Evolutionary conservation across 2,113 vertebrate genomes (phyloP).

Genomic region (Cyprinodon tularosa): DNA sequence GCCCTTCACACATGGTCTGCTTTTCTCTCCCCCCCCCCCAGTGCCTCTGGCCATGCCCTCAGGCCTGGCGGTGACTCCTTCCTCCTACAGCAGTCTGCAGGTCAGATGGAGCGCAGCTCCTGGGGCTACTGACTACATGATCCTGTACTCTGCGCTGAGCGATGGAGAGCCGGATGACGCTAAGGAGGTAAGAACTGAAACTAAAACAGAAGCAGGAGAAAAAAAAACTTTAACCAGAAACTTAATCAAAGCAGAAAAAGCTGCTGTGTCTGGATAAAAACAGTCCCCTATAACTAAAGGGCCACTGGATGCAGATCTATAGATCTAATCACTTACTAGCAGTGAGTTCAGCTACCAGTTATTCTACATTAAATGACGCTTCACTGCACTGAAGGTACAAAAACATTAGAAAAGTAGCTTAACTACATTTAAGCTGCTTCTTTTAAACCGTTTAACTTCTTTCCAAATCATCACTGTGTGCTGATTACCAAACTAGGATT

Average conservation of each 20-base stretch:
- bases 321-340: no score
- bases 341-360: no score
- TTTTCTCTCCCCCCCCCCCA: slow-evolving; percentile 40
- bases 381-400: no score
- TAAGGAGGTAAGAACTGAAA: slow-evolving; percentile 69
- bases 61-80: slow-evolving; percentile 79
- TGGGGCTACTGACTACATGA: slow-evolving; percentile 87
- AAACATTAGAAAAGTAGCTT: no score
- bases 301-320: no score
- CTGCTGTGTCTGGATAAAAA: no score
- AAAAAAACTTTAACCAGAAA: not conserved
- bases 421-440: no score
- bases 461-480: no score
- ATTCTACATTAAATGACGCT: no score
- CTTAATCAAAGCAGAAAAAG: not conserved
- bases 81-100: slow-evolving; percentile 81
- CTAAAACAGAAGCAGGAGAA: not conserved
- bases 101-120: slow-evolving; percentile 84
- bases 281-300: no score
- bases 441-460: no score
- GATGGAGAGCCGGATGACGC: slow-evolving; percentile 81
- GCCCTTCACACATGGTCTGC: not conserved
- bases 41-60: slow-evolving; percentile 83
- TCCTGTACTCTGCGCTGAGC: slow-evolving; percentile 82
- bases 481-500: no score